Base-by-base conservation (phyloP, 2,113 vertebrate species). In the Gila orcuttii region DNA sequence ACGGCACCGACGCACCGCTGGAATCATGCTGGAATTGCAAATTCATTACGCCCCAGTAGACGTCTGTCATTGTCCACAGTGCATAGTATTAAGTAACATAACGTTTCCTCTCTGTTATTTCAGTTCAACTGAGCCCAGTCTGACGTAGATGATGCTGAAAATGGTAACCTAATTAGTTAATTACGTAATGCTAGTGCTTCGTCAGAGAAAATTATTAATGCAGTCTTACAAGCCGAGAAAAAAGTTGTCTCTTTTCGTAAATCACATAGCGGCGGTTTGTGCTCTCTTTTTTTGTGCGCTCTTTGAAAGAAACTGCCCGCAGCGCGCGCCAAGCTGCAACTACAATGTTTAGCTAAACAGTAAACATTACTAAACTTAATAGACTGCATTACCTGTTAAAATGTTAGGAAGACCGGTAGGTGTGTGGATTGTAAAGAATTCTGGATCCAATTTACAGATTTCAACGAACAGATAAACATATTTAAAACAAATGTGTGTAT, bases 141-240 rank as follows among this genome's bases (percentile, higher is more conserved):
- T 80, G 59, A 80, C n/a, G 39, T 80, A 31, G 57, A 47, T 42
- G 77, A n/a, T 79, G 55, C 36, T 80, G n/a, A 47, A 21, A 64
- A 47, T 47, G 4, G 42, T 66, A 31, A 45, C 39, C n/a, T 66
- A 81, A 31, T 47, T 81, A 66, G 59, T 36, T 9, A 60, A 42
- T 81, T 66, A 81, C n/a, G 59, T 31, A 80, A 64, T 47, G 8
- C 15, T 64, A 15, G 7, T 80, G 28, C 28, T 57, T 31, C 47
- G 23, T 28, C 42, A 33, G 10, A 59, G 31, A 23, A 3, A 25
- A 25, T 9, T 28, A 55, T 33, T 11, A 31, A 28, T 25, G 6
- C 15, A 9, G 9, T 52, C 25, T 50, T 25, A 52, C 6, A 31
- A 52, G 28, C 64, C 3, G 3, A 21, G n/a, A 13, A 7, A 25